phyloP scores from a whole-genome alignment of 1,140 invertebrate species.

The Conus ventricosus region DNA sequence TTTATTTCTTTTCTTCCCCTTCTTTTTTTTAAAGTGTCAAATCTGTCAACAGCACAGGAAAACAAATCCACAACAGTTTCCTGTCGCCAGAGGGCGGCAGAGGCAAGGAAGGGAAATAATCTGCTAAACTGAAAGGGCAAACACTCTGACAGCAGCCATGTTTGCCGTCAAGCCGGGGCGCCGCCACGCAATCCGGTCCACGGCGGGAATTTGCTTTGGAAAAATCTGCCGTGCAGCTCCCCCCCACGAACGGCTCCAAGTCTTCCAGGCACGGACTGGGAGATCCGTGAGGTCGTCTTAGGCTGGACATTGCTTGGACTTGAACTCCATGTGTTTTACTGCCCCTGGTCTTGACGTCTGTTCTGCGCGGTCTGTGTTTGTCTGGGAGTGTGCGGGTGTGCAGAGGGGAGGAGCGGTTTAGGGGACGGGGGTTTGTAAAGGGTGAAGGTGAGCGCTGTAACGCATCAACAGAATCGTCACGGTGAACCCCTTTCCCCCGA shows the following conservation, averaged over 20 bases:
- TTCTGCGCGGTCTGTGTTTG: not conserved
- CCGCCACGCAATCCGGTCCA: slow-evolving; percentile 1
- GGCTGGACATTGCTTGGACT: too few relatives aligned
- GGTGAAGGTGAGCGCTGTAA: too few relatives aligned
- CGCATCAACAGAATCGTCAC: too few relatives aligned
- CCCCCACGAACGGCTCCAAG: not conserved
- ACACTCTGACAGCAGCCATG: slow-evolving; percentile 15
- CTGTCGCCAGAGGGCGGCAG: not conserved
- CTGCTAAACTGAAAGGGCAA: slow-evolving; percentile 30
- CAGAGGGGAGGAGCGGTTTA: too few relatives aligned
- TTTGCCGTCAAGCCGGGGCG: slow-evolving; percentile 1
- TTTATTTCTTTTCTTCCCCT: too few relatives aligned
- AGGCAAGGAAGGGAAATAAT: not conserved
- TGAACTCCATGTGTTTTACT: too few relatives aligned
- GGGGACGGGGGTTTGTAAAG: too few relatives aligned
- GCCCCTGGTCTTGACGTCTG: too few relatives aligned
- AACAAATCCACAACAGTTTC: slow-evolving; percentile 1
- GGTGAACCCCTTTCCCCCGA: too few relatives aligned
- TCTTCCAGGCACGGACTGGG: not conserved
- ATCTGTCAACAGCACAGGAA: not conserved
- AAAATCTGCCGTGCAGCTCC: not conserved
- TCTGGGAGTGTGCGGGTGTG: slow-evolving; percentile 4
- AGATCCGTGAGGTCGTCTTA: too few relatives aligned
- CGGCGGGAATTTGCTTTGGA: not conserved
- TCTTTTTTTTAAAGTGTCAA: not conserved